Conservation (phyloP, 2,113 vertebrate genomes). For the Cryptotis parvus region DNA sequence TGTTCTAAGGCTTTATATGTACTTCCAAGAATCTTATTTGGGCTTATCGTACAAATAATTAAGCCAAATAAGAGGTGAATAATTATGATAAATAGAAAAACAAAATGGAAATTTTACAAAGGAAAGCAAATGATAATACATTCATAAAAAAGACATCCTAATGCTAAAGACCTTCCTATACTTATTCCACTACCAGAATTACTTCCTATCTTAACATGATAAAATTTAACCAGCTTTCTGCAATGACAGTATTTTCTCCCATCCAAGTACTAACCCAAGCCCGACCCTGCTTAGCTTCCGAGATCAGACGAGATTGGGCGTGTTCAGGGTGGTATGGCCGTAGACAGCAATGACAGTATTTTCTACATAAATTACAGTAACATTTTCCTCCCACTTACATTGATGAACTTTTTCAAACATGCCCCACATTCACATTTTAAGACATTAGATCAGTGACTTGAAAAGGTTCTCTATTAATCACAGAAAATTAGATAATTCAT, state of each 20-base stretch:
- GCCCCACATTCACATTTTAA: slow-evolving; percentile 47
- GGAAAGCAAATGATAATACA: slow-evolving; percentile 40
- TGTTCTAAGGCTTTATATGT: slow-evolving; percentile 59
- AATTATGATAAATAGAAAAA: neutral
- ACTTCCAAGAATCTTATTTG: slow-evolving; percentile 37
- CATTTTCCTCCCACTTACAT: slow-evolving; percentile 40
- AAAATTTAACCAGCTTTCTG: slow-evolving; percentile 20
- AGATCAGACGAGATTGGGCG: too few relatives aligned
- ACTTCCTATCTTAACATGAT: slow-evolving; percentile 39
- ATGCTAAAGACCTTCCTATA: slow-evolving; percentile 36
- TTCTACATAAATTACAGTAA: slow-evolving; percentile 37
- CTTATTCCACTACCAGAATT: slow-evolving; percentile 24
- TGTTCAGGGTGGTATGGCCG: too few relatives aligned
- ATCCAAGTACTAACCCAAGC: too few relatives aligned
- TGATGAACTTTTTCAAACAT: slow-evolving; percentile 43
- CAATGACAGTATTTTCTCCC: slow-evolving; percentile 52
- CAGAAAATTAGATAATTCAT: slow-evolving; percentile 58
- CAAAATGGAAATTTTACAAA: neutral
- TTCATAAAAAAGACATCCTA: slow-evolving; percentile 17
- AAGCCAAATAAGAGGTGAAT: slow-evolving; percentile 42
- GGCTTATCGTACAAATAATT: slow-evolving; percentile 47
- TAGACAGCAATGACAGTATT: slow-evolving; percentile 43
- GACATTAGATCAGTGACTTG: neutral
- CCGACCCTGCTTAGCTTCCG: too few relatives aligned
- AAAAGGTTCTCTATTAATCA: neutral